Evolutionary conservation across 30 jellyfish, hydroid and myxozoan genomes (phyloP), one percentile per base, ranked within the genome.

Genomic region (Hydractinia echinata): DNA sequence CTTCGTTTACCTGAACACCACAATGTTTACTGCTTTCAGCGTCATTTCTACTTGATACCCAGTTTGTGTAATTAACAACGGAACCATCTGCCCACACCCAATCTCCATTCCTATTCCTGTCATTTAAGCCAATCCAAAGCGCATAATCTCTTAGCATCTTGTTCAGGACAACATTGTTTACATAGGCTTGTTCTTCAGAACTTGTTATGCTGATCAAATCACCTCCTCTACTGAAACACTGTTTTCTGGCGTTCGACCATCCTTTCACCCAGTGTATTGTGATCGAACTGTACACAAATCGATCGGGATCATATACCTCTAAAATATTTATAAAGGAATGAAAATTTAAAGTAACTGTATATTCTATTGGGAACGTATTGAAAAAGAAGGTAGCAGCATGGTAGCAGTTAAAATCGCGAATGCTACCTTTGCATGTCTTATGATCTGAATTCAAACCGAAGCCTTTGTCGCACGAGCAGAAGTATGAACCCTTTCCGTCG

Each of bases 371-470:
- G 39, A 64, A 64, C 39, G 16, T 58, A 58, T 11, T 58, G 7
- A 3, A 64, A 64, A 64, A 64, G 39, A 7, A 64, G 51, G 8
- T 6, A 64, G 7, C 74, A 64, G 8, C 10, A 64, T 11, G 19
- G 19, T 58, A 58, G 69, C 19, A 13, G 69, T 58, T 58, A 44
- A 64, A 64, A 7, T 1, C 44, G 44, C 44, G 44, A 30, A 30
- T 30, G 44, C 44, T n/a, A 64, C 74, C 74, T 64, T 64, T 64
- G 74, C 74, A 64, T n/a, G 74, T 64, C 39, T 64, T 64, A 7
- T 64, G 19, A 64, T 64, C 74, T 6, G 74, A 13, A 64, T 3
- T 64, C 74, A 64, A 64, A n/a, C 51, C 39, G 6, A 64, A 64
- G 0, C 74, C 74, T 6, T 64, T 64, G 10, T 13, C 18, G 39